These are phyloP conservation scores for Clistopyga incitator DNA, from an alignment of 2,888 invertebrate genomes.

Conservation along the genomic window DNA sequence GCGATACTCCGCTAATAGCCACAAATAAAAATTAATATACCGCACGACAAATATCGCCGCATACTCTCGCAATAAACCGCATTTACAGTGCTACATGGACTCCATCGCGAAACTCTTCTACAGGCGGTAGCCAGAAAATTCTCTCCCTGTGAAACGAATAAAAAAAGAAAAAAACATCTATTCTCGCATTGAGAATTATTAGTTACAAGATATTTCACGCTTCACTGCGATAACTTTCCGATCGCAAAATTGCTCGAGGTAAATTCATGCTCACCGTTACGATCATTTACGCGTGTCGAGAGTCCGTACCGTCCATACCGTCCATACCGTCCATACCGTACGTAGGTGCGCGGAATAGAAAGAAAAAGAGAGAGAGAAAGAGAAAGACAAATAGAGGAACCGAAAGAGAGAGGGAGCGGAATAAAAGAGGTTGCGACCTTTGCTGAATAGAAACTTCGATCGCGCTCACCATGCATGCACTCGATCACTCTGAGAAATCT, in stretches of 20 bases:
- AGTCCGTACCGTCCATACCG: conserved; percentile 11
- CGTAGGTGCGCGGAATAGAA: conserved; percentile 6
- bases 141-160: no score
- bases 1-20: no score
- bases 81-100: no score
- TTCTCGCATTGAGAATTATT: conserved; percentile 21
- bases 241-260: conserved; percentile 24
- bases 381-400: background rate
- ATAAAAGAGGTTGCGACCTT: conserved; percentile 33
- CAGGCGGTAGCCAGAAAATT: no score
- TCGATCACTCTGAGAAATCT: conserved; percentile 51
- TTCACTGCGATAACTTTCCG: conserved; percentile 29
- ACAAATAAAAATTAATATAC: no score
- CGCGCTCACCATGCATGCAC: conserved; percentile 30
- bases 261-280: conserved; percentile 38
- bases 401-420: background rate
- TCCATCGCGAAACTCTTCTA: no score
- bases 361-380: background rate
- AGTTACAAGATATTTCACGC: conserved; percentile 34
- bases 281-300: conserved; percentile 43
- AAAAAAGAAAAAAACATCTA: background rate
- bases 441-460: conserved; percentile 44
- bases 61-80: no score
- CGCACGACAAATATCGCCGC: no score
- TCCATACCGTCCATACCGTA: conserved; percentile 1